Base-by-base conservation (phyloP, 2,797 vertebrate species). In the Melanotaenia boesemani region DNA sequence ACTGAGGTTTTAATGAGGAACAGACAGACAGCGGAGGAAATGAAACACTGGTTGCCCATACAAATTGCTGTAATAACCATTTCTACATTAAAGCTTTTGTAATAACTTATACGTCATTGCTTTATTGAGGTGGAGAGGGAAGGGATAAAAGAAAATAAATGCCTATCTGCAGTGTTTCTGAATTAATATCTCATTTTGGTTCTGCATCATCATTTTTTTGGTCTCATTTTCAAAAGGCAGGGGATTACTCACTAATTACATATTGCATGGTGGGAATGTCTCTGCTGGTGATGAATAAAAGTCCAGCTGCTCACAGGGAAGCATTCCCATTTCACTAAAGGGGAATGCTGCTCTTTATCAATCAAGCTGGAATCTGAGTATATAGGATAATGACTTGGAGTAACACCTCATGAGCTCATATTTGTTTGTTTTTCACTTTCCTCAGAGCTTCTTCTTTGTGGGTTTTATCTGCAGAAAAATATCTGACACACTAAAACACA, bases 151-250 rank as follows among this genome's bases (percentile, higher is more conserved):
- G 79, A 87, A 87, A 93, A 92, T 80, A 92, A 94, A 83, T 87
- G 83, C 81, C 78, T 92, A 90, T 93, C 89, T 89, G 85, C 77
- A 88, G 83, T 83, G 82, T 88, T 92, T 90, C 87, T 87, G 93
- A 94, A 93, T 95, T 94, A 94, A 94, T 94, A 92, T 94, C 91
- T 91, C 90, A 94, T 92, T 93, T 93, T 88, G 86, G 84, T 93
- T 91, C 83, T 79, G 84, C 91, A 90, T 94, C 90, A 92, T 93
- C 83, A 91, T 94, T 93, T 94, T 93, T 94, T 93, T 88, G 86
- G 86, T 91, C 88, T 93, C 89, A 91, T 92, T 92, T 91, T 82
- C 81, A 91, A 91, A 94, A 93, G 93, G 88, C 91, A 90, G 90
- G 86, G 90, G 89, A 93, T 94, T 93, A 93, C 91, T 90, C 86